A percentile compares a stretch with the other conserved stretches of the same genome.
These are phyloP conservation scores for Phrynocephalus guinanensis DNA, from an alignment of 2,797 vertebrate species.

Conservation along the genomic window DNA sequence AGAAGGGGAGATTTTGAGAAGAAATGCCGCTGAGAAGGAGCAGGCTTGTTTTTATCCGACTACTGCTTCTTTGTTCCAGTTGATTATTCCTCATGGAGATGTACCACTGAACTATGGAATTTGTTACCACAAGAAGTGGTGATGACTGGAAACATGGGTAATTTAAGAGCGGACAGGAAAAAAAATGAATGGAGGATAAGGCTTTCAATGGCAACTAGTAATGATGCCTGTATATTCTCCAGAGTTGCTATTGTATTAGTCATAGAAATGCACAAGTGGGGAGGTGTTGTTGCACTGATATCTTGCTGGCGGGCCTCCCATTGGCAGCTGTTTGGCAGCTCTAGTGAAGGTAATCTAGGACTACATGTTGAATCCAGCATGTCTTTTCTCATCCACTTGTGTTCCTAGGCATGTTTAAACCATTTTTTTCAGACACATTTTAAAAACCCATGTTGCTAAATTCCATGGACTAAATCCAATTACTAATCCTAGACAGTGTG, in stretches of 20 bases:
- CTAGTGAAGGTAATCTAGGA: not conserved
- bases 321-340: not conserved
- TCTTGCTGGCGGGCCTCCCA: not conserved
- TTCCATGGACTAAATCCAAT: not conserved
- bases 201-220: not conserved
- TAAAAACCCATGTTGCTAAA: not conserved
- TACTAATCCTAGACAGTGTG: no score
- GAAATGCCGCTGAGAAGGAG: not conserved
- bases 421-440: not conserved
- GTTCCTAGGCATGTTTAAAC: not conserved
- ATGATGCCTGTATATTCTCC: not conserved
- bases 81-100: not conserved
- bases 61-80: not conserved
- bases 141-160: not conserved
- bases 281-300: not conserved
- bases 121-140: not conserved
- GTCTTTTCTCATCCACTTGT: no score
- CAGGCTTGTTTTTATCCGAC: not conserved
- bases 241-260: not conserved
- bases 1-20: not conserved
- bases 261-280: not conserved
- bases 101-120: not conserved
- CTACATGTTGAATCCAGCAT: not conserved
- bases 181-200: not conserved
- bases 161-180: not conserved